Conservation (phyloP, 2,113 vertebrate species). For the Ciconia maguari region DNA sequence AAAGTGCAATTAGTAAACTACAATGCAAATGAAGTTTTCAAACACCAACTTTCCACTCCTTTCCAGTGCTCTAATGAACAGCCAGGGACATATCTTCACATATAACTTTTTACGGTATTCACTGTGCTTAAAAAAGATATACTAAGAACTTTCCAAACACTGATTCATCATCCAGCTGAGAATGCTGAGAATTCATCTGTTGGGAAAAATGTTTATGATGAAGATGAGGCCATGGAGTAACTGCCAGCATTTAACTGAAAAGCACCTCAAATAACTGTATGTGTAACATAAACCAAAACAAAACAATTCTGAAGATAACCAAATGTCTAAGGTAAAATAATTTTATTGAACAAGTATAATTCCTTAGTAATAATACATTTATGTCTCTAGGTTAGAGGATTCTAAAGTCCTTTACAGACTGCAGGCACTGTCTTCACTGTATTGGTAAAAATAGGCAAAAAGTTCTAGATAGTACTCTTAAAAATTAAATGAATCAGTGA, state of each 20-base stretch:
- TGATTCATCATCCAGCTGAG: neutral
- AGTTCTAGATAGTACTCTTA: neutral
- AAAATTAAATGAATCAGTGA: neutral
- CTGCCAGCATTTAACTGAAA: neutral
- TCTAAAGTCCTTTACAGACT: neutral
- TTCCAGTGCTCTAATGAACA: neutral
- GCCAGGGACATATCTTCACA: neutral
- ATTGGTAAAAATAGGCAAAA: neutral
- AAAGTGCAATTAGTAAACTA: neutral
- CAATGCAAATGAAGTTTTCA: neutral
- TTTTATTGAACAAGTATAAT: neutral
- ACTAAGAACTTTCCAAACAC: neutral
- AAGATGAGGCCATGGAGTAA: neutral
- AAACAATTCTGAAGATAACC: neutral
- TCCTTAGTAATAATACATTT: neutral
- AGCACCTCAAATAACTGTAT: neutral
- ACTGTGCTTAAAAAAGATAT: neutral
- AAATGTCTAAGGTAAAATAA: neutral
- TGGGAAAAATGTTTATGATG: neutral
- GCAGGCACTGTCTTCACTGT: neutral
- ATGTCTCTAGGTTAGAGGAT: neutral
- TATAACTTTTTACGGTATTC: neutral
- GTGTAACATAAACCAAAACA: neutral
- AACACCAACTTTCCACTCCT: neutral
- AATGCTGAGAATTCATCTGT: neutral